phyloP scores from a whole-genome alignment of 1,140 invertebrate genomes.

The Drosophila fuyamai region DNA sequence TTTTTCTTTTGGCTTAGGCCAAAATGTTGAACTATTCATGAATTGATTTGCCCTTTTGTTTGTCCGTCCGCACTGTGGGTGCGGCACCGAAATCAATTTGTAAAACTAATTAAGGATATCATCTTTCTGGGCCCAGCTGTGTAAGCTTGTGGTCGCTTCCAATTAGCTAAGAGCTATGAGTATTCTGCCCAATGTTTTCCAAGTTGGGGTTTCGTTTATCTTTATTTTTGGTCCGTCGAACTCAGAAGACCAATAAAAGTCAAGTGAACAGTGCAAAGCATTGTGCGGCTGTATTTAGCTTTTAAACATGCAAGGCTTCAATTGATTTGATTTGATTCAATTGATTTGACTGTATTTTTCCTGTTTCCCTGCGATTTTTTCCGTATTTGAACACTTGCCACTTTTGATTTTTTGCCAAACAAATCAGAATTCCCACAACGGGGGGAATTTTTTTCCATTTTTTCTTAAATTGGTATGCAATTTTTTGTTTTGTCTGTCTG shows the following conservation, averaged over 20 bases:
- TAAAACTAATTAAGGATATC: constrained; percentile 56
- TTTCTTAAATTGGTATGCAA: constrained; percentile 50
- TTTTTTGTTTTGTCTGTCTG: constrained; percentile 38
- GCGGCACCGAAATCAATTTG: constrained; percentile 42
- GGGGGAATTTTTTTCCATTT: constrained; percentile 23
- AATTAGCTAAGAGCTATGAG: constrained; percentile 48
- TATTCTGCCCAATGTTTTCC: background rate
- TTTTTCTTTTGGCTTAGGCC: constrained; percentile 32
- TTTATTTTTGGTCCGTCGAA: constrained; percentile 1
- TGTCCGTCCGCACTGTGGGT: constrained; percentile 3
- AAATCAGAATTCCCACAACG: constrained; percentile 45
- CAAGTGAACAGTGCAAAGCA: constrained; percentile 10
- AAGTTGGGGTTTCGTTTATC: constrained; percentile 3
- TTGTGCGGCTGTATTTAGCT: constrained; percentile 43
- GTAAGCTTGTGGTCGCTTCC: constrained; percentile 26
- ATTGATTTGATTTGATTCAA: constrained; percentile 65
- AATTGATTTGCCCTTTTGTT: constrained; percentile 31
- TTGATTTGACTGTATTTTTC: constrained; percentile 53
- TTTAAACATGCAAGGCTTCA: constrained; percentile 46
- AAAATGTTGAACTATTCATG: constrained; percentile 43
- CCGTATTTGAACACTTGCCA: constrained; percentile 43
- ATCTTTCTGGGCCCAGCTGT: constrained; percentile 16
- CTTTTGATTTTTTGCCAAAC: constrained; percentile 65
- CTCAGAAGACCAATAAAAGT: constrained; percentile 10
- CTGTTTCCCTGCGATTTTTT: background rate